Base-by-base conservation (phyloP, 2,888 invertebrate species). In the Drosophila gaucha region DNA sequence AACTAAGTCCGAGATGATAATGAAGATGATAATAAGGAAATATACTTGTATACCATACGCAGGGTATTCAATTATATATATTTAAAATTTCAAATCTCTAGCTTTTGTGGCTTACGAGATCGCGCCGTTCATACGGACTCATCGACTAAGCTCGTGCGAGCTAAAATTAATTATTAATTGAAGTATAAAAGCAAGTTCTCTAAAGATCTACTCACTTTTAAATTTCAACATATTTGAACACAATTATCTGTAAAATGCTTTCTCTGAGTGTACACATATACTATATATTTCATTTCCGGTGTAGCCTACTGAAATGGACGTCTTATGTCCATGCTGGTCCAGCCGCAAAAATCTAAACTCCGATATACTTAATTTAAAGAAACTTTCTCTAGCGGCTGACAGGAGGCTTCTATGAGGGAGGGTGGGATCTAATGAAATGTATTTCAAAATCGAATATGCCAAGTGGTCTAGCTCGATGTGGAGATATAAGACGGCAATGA, bases 371-470 rank as follows among this genome's bases (percentile, higher is more conserved):
- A 43, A 68, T 57, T 52, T 65, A 16, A 46, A 57, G 52, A 63
- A 68, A 68, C 22, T 16, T 43, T n/a, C 43, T 39, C 31, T 9
- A 14, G 8, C 9, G 30, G n/a, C 9, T 8, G 30, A 4, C 18
- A 30, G 43, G 39, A 26, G 4, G 43, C 14, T 26, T 24, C 41
- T n/a, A 1, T 2, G 5, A 26, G 41, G 16, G 22, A 10, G 16
- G 22, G 49, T 52, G 35, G 49, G 35, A 22, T 18, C 60, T 74
- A 80, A 77, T 78, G 71, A 78, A 84, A 80, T 80, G 77, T 78
- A 83, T 86, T 84, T 79, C 79, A 83, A 80, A 84, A 80, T 76
- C 64, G 62, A 64, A 58, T 54, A 52, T 52, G 44, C 46, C 20
- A 20, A 46, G 46, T 44, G 44, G 14, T 35, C 43, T 44, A 44